Conservation (phyloP, 2,888 invertebrate species). For the Agrotis ipsilon region DNA sequence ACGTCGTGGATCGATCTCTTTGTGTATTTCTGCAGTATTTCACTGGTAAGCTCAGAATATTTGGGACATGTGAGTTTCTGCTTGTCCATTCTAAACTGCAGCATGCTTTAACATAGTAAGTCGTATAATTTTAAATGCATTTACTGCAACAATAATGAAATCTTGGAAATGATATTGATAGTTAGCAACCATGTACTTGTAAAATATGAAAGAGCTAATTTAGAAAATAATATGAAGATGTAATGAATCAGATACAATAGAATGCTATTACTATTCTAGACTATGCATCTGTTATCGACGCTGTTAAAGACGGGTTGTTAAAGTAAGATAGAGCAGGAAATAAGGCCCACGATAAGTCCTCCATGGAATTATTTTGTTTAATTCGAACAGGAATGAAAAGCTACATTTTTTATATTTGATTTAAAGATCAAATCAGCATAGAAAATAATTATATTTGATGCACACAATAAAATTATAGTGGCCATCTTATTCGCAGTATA, state of each 20-base stretch:
- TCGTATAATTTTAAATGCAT: background rate
- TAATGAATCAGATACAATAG: background rate
- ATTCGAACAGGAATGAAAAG: constrained; percentile 2
- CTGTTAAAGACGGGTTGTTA: background rate
- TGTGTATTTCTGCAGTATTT: no score
- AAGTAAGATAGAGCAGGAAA: background rate
- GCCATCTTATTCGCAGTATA: constrained; percentile 7
- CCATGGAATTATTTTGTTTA: background rate
- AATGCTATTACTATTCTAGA: constrained; percentile 5
- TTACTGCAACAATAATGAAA: background rate
- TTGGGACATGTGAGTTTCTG: no score
- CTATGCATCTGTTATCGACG: background rate
- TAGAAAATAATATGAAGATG: background rate
- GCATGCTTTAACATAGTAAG: no score
- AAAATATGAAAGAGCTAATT: background rate
- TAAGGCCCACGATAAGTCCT: background rate
- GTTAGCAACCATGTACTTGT: background rate
- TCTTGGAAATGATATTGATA: background rate
- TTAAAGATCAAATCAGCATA: constrained; percentile 40
- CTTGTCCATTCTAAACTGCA: no score
- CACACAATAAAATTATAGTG: constrained; percentile 51
- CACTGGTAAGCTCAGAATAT: no score
- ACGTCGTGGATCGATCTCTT: no score
- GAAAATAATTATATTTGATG: constrained; percentile 56
- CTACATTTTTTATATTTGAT: constrained; percentile 26